Evolutionary conservation across 2,113 vertebrate genomes (phyloP).

Genomic region (Brevimyrus niger): DNA sequence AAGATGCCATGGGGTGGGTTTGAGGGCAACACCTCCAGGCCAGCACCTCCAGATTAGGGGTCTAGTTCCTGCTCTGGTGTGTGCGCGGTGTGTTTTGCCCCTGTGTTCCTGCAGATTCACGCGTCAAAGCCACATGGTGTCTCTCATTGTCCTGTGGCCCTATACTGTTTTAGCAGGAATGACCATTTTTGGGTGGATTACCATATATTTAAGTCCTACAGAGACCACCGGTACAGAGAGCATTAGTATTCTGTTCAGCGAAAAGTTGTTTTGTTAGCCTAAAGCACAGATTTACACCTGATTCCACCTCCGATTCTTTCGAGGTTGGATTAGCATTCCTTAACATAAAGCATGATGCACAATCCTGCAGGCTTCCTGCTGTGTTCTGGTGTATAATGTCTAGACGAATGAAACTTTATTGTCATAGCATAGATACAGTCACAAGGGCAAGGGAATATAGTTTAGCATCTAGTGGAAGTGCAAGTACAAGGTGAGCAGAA

Average conservation of each 20-base stretch:
- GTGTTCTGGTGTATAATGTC: not conserved
- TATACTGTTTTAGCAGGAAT: not conserved
- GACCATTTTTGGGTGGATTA: not conserved
- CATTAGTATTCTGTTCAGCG: not conserved
- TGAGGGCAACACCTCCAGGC: not conserved
- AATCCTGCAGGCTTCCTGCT: not conserved
- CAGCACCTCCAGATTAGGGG: not conserved
- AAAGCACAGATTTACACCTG: not conserved
- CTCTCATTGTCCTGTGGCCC: not conserved
- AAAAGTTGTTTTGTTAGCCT: not conserved
- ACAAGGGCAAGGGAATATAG: not conserved
- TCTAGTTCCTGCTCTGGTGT: not conserved
- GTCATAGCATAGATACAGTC: not conserved
- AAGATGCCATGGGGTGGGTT: not conserved
- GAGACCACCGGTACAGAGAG: not conserved
- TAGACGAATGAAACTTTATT: not conserved
- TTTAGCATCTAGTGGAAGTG: not conserved
- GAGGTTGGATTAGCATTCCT: not conserved
- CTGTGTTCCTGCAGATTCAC: not conserved
- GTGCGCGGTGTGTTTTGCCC: not conserved
- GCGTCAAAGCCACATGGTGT: not conserved
- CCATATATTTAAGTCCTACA: not conserved
- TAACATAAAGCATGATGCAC: not conserved
- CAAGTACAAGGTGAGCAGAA: not conserved
- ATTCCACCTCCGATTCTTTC: not conserved